A percentile compares a stretch with the other conserved stretches of the same genome.
These are phyloP conservation scores for Microcebus jonahi DNA, from an alignment of 2,113 vertebrate genomes.

Conservation along the genomic window DNA sequence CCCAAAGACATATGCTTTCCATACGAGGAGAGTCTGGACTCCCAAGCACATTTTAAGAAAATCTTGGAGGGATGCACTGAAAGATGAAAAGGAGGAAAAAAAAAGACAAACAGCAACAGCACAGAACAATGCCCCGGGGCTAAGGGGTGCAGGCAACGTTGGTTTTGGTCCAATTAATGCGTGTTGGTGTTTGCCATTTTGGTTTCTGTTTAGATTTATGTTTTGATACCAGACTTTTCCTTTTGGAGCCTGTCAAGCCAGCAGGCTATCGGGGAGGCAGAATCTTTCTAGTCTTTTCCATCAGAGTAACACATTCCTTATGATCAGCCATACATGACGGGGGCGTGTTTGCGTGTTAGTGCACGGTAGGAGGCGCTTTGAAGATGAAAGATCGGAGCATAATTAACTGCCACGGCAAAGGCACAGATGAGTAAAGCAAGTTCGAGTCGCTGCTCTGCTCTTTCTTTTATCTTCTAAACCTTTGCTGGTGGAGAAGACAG, in stretches of 20 bases:
- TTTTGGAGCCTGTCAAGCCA: background rate
- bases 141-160: background rate
- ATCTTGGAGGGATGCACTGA: slow-evolving; percentile 45
- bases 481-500: background rate
- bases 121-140: slow-evolving; percentile 44
- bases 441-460: background rate
- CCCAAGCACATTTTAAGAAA: background rate
- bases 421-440: background rate
- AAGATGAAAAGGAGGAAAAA: slow-evolving; percentile 51
- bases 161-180: slow-evolving; percentile 45
- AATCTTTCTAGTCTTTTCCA: slow-evolving; percentile 28
- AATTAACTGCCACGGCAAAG: background rate
- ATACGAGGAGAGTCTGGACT: slow-evolving; percentile 58
- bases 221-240: slow-evolving; percentile 58
- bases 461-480: background rate
- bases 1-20: slow-evolving; percentile 69
- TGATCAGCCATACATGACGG: background rate
- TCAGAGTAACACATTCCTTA: slow-evolving; percentile 25
- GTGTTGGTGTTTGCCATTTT: slow-evolving; percentile 48
- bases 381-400: slow-evolving; percentile 12
- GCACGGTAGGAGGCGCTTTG: background rate
- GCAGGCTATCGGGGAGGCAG: slow-evolving; percentile 6
- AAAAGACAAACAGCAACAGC: background rate
- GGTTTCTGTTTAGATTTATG: slow-evolving; percentile 67
- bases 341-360: background rate